Percentiles rank a stretch among this genome's conserved stretches.
These are phyloP conservation scores for Torymus auratus DNA, from an alignment of 2,888 invertebrate genomes.

Conservation along the genomic window DNA sequence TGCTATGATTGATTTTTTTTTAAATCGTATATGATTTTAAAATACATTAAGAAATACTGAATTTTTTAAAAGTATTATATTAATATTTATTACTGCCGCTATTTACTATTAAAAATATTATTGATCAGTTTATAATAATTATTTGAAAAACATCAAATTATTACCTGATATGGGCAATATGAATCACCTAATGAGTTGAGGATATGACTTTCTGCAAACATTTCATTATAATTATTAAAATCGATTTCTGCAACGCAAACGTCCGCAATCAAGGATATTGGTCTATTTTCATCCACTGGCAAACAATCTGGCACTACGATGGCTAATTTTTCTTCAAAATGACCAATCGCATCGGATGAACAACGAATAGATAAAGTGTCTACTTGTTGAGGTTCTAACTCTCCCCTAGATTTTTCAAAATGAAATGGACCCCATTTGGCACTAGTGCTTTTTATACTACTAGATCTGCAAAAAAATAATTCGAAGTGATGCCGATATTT, in stretches of 20 bases:
- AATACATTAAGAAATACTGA: no score
- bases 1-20: neutral
- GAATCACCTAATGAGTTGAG: conserved; percentile 79
- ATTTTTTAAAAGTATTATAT: no score
- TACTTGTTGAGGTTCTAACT: conserved; percentile 69
- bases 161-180: conserved; percentile 72
- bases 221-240: conserved; percentile 79
- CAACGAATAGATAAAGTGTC: conserved; percentile 73
- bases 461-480: neutral
- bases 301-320: conserved; percentile 73
- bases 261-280: conserved; percentile 78
- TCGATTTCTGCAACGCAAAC: conserved; percentile 80
- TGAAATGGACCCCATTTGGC: conserved; percentile 73
- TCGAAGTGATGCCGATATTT: no score
- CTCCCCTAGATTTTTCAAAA: conserved; percentile 71
- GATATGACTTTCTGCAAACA: conserved; percentile 81
- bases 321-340: conserved; percentile 71
- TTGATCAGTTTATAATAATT: no score
- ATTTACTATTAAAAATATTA: no score
- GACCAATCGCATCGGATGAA: conserved; percentile 69
- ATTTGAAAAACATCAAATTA: neutral
- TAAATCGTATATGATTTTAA: no score
- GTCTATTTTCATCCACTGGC: conserved; percentile 78
- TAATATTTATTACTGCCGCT: no score
- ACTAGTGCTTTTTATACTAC: neutral